These are phyloP conservation scores for Osmerus mordax DNA, from an alignment of 2,113 vertebrate genomes.

Conservation along the genomic window DNA sequence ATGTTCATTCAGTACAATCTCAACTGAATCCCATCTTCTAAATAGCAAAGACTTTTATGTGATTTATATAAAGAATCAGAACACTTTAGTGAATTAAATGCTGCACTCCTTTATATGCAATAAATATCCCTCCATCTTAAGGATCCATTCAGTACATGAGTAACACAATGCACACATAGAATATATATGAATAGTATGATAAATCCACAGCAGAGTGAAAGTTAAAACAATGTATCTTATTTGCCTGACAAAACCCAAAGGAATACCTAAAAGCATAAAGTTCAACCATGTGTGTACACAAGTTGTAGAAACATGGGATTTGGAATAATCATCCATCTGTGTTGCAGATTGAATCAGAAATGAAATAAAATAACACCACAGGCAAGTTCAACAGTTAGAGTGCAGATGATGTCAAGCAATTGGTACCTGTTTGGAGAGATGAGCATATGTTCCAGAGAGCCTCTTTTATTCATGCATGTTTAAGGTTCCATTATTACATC, in stretches of 20 bases:
- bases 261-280: not conserved
- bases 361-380: constrained; percentile 5
- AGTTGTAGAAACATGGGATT: not conserved
- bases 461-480: constrained; percentile 10
- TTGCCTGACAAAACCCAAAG: not conserved
- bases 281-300: not conserved
- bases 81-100: constrained; percentile 17
- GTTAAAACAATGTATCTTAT: not conserved
- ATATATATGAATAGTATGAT: too few species aligned
- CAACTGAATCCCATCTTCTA: not conserved
- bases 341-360: constrained; percentile 11
- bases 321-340: constrained; percentile 16
- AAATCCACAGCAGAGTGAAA: not conserved
- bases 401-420: constrained; percentile 18
- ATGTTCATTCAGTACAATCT: not conserved
- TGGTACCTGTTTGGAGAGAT: constrained; percentile 10
- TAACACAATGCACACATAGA: too few species aligned
- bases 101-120: not conserved
- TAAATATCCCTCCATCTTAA: not conserved
- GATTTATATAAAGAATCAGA: not conserved
- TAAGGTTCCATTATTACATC: not conserved
- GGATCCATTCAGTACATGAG: not conserved
- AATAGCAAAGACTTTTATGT: too few species aligned
- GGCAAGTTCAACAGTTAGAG: constrained; percentile 18
- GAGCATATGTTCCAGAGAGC: not conserved